Conservation (phyloP, 1,140 invertebrate species). For the Bombus pyrosoma region DNA sequence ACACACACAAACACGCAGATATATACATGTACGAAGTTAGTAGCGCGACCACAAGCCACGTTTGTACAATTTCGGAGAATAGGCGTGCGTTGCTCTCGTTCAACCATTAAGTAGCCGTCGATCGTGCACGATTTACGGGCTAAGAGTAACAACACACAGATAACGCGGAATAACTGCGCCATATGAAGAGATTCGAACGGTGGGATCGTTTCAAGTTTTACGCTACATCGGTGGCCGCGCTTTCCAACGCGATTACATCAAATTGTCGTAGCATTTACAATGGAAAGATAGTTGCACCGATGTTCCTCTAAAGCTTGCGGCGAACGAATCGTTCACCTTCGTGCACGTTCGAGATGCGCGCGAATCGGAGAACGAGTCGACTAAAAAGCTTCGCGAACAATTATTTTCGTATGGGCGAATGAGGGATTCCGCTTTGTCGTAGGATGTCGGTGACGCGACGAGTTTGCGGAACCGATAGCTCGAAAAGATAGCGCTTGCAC, state of each 20-base stretch:
- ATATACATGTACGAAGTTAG: no score
- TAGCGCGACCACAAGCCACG: background rate
- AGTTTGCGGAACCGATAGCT: conserved; percentile 5
- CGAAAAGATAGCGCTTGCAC: background rate
- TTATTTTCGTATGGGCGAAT: background rate
- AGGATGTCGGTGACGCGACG: conserved; percentile 1
- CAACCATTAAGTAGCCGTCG: background rate
- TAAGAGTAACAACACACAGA: background rate
- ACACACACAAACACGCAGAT: background rate
- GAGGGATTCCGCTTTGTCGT: background rate
- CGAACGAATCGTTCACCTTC: background rate
- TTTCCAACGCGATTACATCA: no score
- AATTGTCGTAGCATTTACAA: no score
- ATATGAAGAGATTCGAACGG: background rate
- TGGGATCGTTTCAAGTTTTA: background rate
- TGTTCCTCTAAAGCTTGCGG: background rate
- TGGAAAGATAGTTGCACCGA: background rate
- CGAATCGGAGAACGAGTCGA: conserved; percentile 3
- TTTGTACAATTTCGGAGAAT: background rate
- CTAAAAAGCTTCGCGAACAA: background rate
- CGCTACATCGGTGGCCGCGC: background rate
- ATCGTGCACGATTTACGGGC: conserved; percentile 5
- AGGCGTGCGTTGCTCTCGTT: background rate
- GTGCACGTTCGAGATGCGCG: conserved; percentile 15
- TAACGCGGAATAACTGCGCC: no score